Evolutionary conservation across 2,113 vertebrate genomes (phyloP), one percentile per base, ranked within the genome.

Genomic region (Numenius arquata): DNA sequence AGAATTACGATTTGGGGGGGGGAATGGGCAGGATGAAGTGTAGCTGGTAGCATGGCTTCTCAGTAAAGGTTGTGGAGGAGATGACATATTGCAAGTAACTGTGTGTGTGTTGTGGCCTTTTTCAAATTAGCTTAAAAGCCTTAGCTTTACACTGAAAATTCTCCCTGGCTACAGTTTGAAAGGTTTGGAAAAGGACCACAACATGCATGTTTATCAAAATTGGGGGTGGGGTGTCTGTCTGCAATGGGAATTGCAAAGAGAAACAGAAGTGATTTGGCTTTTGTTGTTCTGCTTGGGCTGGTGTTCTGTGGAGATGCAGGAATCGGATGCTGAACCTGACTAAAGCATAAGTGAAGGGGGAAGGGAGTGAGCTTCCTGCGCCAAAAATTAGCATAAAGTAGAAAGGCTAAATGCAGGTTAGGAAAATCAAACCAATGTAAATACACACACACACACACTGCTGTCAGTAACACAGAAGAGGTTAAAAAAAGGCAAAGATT

Each of bases 401-500:
- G 34, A 68, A 86, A 81, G 70, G 77, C 73, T 81, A 43, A 41
- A 66, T n/a, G 25, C 0, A 18, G 62, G 32, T 88, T 84, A 89
- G 74, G 66, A 92, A 81, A 87, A 89, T 88, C 58, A 85, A 89
- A 92, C 21, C 16, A 27, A 15, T 68, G 40, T 89, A 20, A 68
- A 58, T 29, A 53, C 26, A 53, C 52, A 79, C 12, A 29, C 38
- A 32, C 34, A 65, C 23, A 27, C 17, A 3, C 18, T 72, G 55
- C 81, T 92, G 62, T 92, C 89, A 74, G 48, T 89, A 76, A 73
- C 36, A 36, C 2, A 62, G 36, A 55, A n/a, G 38, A 92, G 58
- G 36, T 85, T 88, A 66, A 52, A 63, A 70, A 86, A 86, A 68
- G 13, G 43, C 41, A 41, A 45, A 55, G 68, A 22, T 43, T 40